Evolutionary conservation across 2,113 vertebrate species (phyloP).

Genomic region (Corvus cornix): DNA sequence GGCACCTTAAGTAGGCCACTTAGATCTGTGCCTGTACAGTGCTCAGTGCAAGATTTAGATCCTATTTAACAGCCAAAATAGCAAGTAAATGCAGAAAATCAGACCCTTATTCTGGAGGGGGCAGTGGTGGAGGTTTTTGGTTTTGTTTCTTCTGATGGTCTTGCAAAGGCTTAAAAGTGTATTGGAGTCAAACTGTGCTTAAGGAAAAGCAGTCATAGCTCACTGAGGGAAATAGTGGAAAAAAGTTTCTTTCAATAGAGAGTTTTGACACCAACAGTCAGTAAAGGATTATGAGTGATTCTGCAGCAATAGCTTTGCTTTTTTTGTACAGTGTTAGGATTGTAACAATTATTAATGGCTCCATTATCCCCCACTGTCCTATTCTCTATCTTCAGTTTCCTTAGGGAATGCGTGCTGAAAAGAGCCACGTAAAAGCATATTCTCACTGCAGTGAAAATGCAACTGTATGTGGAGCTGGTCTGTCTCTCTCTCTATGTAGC

Average conservation of each 20-base stretch:
- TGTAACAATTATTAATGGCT: neutral
- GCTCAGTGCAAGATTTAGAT: neutral
- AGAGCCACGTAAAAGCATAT: neutral
- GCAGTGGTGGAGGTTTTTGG: neutral
- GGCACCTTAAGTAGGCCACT: slow-evolving; percentile 15
- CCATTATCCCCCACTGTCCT: neutral
- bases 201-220: neutral
- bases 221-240: neutral
- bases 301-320: neutral
- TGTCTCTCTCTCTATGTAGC: neutral
- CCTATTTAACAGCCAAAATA: slow-evolving; percentile 30
- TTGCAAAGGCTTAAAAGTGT: neutral
- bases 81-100: neutral
- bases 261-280: neutral
- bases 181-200: slow-evolving; percentile 5
- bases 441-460: neutral
- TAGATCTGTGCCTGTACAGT: neutral
- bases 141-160: slow-evolving; percentile 21
- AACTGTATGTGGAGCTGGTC: neutral
- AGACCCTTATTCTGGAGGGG: neutral
- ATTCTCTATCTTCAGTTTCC: neutral
- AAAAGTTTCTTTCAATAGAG: neutral
- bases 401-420: neutral
- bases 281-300: neutral
- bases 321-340: neutral